Evolutionary conservation across 2,888 invertebrate species (phyloP).

Genomic region (Platyscelio sp.): DNA sequence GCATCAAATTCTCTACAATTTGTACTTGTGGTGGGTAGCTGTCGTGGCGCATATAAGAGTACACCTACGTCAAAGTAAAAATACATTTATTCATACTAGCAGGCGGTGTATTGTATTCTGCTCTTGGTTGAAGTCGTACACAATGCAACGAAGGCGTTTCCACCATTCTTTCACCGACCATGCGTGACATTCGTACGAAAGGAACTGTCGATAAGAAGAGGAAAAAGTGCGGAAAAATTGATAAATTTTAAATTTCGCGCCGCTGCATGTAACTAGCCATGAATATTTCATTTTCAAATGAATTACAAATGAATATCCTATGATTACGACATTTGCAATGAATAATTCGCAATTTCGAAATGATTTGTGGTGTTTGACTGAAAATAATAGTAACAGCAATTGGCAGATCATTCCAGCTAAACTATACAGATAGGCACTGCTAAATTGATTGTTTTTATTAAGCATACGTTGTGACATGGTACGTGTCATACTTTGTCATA

Average conservation of each 20-base stretch:
- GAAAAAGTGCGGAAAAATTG: constrained; percentile 57
- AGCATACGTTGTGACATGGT: no score
- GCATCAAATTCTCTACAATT: constrained; percentile 23
- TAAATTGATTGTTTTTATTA: no score
- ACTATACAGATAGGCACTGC: no score
- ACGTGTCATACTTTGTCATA: no score
- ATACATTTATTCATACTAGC: constrained; percentile 84
- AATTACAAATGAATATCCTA: constrained; percentile 58
- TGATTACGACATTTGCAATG: constrained; percentile 45
- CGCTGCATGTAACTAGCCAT: constrained; percentile 29
- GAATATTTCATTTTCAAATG: constrained; percentile 60
- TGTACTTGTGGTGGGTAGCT: constrained; percentile 61
- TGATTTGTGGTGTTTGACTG: constrained; percentile 19
- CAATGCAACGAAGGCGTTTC: constrained; percentile 84
- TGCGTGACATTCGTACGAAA: constrained; percentile 70
- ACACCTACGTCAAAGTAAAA: constrained; percentile 83
- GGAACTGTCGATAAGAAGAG: constrained; percentile 65
- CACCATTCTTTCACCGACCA: constrained; percentile 77
- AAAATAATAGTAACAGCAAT: constrained; percentile 20
- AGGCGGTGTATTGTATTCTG: constrained; percentile 84
- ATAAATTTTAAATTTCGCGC: constrained; percentile 51
- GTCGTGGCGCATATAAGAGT: constrained; percentile 66
- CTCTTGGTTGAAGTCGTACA: constrained; percentile 78
- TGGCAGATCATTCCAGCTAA: neutral
- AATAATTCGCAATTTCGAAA: constrained; percentile 56